phyloP scores from a whole-genome alignment of 2,888 invertebrate genomes.

The Orthonychiurus folsomi region DNA sequence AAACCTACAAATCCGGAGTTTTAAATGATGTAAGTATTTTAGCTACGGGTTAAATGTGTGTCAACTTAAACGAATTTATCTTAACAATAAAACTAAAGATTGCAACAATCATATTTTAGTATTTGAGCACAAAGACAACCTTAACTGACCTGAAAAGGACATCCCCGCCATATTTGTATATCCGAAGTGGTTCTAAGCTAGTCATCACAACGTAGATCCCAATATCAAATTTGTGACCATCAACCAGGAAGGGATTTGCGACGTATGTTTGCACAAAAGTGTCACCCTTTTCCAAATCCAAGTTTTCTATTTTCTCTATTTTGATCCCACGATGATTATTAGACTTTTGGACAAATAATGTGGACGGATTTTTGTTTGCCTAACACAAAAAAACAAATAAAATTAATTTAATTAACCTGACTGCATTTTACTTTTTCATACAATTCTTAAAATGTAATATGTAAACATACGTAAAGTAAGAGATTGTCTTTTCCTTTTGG shows the following conservation, averaged over 20 bases:
- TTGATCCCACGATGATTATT: conserved; percentile 82
- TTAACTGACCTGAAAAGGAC: conserved; percentile 73
- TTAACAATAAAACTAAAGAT: too few relatives aligned
- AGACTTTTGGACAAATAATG: conserved; percentile 80
- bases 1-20: conserved; percentile 59
- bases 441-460: not conserved
- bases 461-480: conserved; percentile 52
- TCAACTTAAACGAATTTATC: not conserved
- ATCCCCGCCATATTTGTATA: conserved; percentile 76
- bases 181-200: conserved; percentile 77
- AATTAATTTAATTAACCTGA: not conserved
- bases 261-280: conserved; percentile 52
- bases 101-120: too few relatives aligned
- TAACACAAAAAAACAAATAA: conserved; percentile 28
- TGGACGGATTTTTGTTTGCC: conserved; percentile 56
- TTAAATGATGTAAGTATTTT: not conserved
- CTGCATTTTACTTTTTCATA: not conserved
- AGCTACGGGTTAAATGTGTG: not conserved
- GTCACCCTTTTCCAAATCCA: conserved; percentile 52
- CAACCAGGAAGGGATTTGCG: conserved; percentile 76
- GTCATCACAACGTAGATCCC: conserved; percentile 88
- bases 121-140: conserved; percentile 12
- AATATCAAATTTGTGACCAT: conserved; percentile 92
- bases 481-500: conserved; percentile 66
- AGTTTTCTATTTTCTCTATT: conserved; percentile 59